Percentiles rank a stretch among this genome's conserved stretches.
These are phyloP conservation scores for Boleophthalmus pectinirostris DNA, from an alignment of 2,113 vertebrate genomes.

Conservation along the genomic window DNA sequence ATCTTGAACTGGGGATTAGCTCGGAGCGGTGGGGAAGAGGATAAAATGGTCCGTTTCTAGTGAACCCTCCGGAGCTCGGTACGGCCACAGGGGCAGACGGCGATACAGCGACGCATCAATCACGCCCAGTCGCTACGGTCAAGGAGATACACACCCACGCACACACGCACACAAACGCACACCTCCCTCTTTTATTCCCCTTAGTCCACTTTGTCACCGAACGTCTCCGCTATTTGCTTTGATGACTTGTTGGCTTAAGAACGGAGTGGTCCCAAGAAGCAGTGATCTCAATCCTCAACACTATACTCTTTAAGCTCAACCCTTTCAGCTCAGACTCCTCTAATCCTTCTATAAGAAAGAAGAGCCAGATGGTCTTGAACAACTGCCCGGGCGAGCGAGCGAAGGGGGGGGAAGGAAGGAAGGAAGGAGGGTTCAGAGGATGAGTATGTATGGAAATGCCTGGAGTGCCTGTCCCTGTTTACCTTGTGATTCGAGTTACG, in stretches of 20 bases:
- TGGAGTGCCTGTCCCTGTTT: conserved; percentile 66
- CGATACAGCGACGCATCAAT: conserved; percentile 45
- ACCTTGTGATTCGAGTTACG: conserved; percentile 75
- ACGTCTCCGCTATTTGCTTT: conserved; percentile 38
- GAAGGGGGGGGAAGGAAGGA: conserved; percentile 13
- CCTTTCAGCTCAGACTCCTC: conserved; percentile 70
- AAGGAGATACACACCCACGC: conserved; percentile 13
- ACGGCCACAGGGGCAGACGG: conserved; percentile 42
- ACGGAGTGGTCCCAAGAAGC: conserved; percentile 23
- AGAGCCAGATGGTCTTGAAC: conserved; percentile 81
- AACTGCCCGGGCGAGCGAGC: conserved; percentile 66
- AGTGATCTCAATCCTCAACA: conserved; percentile 46
- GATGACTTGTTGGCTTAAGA: conserved; percentile 56
- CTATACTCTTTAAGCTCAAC: conserved; percentile 70
- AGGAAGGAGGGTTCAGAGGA: conserved; percentile 37
- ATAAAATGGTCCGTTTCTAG: conserved; percentile 43
- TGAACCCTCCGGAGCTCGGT: conserved; percentile 39
- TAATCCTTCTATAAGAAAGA: conserved; percentile 82
- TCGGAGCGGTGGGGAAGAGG: conserved; percentile 22
- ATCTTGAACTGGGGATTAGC: conserved; percentile 43
- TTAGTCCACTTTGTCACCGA: conserved; percentile 13
- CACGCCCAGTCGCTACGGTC: conserved; percentile 31
- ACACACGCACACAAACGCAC: too few species aligned
- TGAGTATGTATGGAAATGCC: conserved; percentile 68
- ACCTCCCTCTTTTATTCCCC: not conserved